phyloP scores from a whole-genome alignment of 1,140 invertebrate species.

The Drosophila littoralis region DNA sequence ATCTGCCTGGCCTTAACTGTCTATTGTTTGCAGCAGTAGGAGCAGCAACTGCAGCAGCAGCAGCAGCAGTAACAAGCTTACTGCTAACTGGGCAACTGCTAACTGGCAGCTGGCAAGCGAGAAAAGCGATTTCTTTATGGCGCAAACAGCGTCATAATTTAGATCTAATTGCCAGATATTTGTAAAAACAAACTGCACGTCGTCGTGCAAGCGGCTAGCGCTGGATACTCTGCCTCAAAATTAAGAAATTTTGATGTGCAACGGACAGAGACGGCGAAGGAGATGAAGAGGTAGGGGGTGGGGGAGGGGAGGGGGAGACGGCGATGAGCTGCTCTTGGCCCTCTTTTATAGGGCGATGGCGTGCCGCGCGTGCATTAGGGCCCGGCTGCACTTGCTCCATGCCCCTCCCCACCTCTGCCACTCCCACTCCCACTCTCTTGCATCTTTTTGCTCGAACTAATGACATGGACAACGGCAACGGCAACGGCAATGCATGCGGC shows the following conservation, averaged over 20 bases:
- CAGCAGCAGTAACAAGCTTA: slow-evolving; percentile 25
- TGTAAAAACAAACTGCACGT: slow-evolving; percentile 56
- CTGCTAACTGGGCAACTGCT: slow-evolving; percentile 20
- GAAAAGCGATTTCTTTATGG: slow-evolving; percentile 79
- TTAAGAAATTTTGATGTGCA: slow-evolving; percentile 74
- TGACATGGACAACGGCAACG: slow-evolving; percentile 52
- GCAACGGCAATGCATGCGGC: slow-evolving; percentile 51
- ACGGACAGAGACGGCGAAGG: neutral
- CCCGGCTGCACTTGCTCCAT: slow-evolving; percentile 20
- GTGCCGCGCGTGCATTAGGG: slow-evolving; percentile 70
- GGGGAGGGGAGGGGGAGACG: neutral
- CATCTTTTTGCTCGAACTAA: slow-evolving; percentile 42
- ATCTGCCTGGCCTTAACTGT: slow-evolving; percentile 67
- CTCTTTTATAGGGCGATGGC: slow-evolving; percentile 77
- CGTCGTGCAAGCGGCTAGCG: slow-evolving; percentile 13
- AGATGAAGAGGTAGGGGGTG: neutral
- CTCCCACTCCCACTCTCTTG: slow-evolving; percentile 12
- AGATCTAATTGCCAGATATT: slow-evolving; percentile 80
- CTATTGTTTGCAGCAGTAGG: slow-evolving; percentile 61
- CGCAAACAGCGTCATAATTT: slow-evolving; percentile 79
- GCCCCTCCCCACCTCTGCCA: too few species aligned
- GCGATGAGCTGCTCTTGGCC: slow-evolving; percentile 1
- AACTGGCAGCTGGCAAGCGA: slow-evolving; percentile 39
- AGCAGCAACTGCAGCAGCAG: slow-evolving; percentile 26
- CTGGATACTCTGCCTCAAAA: slow-evolving; percentile 38